Conservation (phyloP, 2,797 vertebrate genomes). For the Poeciliopsis presidionis region DNA sequence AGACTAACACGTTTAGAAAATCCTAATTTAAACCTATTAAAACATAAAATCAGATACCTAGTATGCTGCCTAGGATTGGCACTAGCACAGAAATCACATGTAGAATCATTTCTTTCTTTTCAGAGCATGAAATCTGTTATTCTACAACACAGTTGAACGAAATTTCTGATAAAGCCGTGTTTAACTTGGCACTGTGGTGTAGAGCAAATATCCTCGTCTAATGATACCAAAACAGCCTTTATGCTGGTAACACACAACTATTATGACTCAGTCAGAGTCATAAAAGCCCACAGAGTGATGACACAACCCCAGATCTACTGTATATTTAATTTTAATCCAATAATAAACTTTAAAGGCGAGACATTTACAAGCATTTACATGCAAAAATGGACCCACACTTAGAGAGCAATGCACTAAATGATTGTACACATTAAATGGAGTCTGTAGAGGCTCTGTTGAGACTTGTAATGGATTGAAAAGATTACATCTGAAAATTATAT, state of each 20-base stretch:
- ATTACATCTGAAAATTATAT: constrained; percentile 22
- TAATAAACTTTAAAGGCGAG: neutral
- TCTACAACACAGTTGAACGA: neutral
- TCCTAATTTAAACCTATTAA: neutral
- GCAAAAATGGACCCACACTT: neutral
- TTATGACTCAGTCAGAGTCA: constrained; percentile 19
- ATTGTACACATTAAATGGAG: neutral
- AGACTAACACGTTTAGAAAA: neutral
- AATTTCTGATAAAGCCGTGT: neutral
- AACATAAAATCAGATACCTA: neutral
- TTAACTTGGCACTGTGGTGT: constrained; percentile 10
- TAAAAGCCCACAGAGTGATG: constrained; percentile 7
- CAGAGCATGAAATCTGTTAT: neutral
- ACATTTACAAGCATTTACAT: neutral
- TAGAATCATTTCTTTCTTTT: constrained; percentile 4
- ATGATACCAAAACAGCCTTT: constrained; percentile 1
- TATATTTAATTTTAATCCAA: constrained; percentile 15
- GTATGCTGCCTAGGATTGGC: neutral
- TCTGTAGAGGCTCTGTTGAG: neutral
- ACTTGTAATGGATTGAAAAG: constrained; percentile 14
- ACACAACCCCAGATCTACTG: neutral
- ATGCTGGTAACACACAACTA: constrained; percentile 1
- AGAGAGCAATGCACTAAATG: constrained; percentile 9
- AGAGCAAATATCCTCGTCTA: neutral
- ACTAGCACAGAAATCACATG: neutral